A percentile compares a stretch with the other conserved stretches of the same genome.
Evolutionary conservation across 2,888 invertebrate genomes (phyloP).

Genomic region (Synergus itoensis): DNA sequence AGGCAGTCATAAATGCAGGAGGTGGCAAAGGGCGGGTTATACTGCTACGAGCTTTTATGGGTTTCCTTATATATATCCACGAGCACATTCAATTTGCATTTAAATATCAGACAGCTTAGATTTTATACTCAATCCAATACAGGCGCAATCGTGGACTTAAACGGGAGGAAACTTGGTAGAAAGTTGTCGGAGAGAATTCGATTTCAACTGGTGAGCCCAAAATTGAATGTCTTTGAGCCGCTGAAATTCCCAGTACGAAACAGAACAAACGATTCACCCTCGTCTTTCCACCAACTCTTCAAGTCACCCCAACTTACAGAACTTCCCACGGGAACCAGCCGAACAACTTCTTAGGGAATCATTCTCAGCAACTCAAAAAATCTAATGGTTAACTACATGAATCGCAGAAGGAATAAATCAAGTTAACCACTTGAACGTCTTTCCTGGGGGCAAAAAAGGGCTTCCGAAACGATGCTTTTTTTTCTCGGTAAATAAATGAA

Average conservation of each 20-base stretch:
- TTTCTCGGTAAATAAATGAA: not conserved
- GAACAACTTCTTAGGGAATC: slow-evolving; percentile 45
- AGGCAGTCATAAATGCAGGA: not conserved
- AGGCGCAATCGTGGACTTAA: slow-evolving; percentile 45
- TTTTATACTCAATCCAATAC: slow-evolving; percentile 30
- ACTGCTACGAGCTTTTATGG: slow-evolving; percentile 2
- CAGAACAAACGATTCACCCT: not conserved
- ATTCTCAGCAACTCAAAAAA: slow-evolving; percentile 4
- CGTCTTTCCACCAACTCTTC: slow-evolving; percentile 25
- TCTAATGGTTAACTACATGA: not conserved
- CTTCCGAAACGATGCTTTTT: not conserved
- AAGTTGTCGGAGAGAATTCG: slow-evolving; percentile 52
- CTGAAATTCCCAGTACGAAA: slow-evolving; percentile 21
- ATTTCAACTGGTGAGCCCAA: slow-evolving; percentile 52
- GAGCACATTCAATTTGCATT: slow-evolving; percentile 69
- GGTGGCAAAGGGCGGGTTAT: slow-evolving; percentile 10
- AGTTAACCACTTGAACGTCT: not conserved
- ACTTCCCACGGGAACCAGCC: slow-evolving; percentile 45
- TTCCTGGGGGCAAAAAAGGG: not conserved
- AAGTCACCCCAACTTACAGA: not conserved
- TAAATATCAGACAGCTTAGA: slow-evolving; percentile 61
- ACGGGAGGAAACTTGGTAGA: slow-evolving; percentile 50
- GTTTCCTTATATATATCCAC: slow-evolving; percentile 42
- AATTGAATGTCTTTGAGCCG: slow-evolving; percentile 51
- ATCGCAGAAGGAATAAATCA: slow-evolving; percentile 1